These are phyloP conservation scores for Taphrorychus bicolor DNA, from an alignment of 2,888 invertebrate genomes.

Conservation along the genomic window DNA sequence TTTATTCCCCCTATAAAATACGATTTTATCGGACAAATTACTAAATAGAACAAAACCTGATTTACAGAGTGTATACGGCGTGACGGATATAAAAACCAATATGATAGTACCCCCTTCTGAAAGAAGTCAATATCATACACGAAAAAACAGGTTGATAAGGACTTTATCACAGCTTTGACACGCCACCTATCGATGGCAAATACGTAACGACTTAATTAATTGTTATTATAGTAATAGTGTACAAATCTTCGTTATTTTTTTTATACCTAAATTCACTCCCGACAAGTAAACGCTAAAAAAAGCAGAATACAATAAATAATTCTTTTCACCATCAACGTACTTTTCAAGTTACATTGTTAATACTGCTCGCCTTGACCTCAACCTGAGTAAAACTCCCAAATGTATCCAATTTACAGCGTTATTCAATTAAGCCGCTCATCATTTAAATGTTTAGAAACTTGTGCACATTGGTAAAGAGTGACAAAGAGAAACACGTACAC, in stretches of 20 bases:
- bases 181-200: conserved; percentile 48
- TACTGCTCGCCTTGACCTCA: too few species aligned
- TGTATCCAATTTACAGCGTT: too few species aligned
- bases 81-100: conserved; percentile 43
- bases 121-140: conserved; percentile 66
- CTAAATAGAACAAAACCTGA: background rate
- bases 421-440: too few species aligned
- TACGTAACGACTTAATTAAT: conserved; percentile 24
- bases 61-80: conserved; percentile 24
- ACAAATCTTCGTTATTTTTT: conserved; percentile 17
- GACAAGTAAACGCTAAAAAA: background rate
- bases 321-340: too few species aligned
- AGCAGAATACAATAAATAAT: too few species aligned
- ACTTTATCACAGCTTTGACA: conserved; percentile 63
- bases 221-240: too few species aligned
- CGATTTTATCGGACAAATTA: background rate
- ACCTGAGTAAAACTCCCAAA: too few species aligned
- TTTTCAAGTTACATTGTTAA: too few species aligned
- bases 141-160: conserved; percentile 60
- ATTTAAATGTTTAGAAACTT: too few species aligned
- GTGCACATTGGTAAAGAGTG: too few species aligned
- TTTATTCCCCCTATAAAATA: too few species aligned
- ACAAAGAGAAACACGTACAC: too few species aligned
- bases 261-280: background rate
- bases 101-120: conserved; percentile 67